Evolutionary conservation across 2,888 invertebrate species (phyloP).

Genomic region (Stegana nigrithorax): DNA sequence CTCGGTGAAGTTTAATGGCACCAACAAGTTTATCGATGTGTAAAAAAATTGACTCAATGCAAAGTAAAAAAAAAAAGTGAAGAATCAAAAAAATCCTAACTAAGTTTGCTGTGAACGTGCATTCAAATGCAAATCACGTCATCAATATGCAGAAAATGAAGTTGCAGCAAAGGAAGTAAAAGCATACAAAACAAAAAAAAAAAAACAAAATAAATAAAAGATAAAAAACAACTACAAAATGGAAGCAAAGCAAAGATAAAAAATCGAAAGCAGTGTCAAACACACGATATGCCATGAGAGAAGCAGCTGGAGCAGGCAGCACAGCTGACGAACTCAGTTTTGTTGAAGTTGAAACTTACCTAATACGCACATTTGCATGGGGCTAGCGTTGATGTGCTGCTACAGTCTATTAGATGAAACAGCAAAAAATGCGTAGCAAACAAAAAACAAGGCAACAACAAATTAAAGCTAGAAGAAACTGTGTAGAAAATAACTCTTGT

Average conservation of each 20-base stretch:
- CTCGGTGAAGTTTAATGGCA: neutral
- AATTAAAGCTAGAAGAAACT: neutral
- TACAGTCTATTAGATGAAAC: no score
- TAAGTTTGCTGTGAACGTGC: constrained; percentile 24
- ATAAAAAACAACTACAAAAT: no score
- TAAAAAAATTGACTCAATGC: constrained; percentile 55
- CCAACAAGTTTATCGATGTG: constrained; percentile 58
- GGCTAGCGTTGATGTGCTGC: no score
- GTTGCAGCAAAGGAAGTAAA: neutral
- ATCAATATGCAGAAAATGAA: constrained; percentile 36
- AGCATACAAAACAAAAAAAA: neutral
- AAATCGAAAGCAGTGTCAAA: no score
- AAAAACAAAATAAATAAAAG: neutral
- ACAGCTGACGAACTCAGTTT: no score
- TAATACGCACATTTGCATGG: no score
- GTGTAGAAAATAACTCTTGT: no score
- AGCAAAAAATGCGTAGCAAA: no score
- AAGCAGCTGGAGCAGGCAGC: no score
- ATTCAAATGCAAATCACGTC: constrained; percentile 63
- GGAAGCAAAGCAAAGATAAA: no score
- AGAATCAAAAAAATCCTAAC: neutral
- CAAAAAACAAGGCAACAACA: neutral
- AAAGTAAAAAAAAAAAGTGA: constrained; percentile 24
- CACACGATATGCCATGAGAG: no score
- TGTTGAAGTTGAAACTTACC: no score